Evolutionary conservation across 2,888 invertebrate species (phyloP).

Genomic region (Deroplatys truncata): DNA sequence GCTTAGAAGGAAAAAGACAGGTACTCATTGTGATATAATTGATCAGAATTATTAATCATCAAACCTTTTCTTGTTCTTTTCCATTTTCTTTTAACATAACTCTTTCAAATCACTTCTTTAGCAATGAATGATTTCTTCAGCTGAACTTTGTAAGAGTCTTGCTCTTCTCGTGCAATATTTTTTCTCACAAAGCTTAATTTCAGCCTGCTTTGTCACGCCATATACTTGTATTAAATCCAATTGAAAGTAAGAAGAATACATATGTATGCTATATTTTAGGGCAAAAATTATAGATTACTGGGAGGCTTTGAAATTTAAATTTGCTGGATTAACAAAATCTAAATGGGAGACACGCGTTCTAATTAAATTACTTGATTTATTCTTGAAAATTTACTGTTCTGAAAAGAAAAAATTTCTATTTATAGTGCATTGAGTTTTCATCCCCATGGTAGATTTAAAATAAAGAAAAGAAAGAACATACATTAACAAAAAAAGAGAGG

Average conservation of each 20-base stretch:
- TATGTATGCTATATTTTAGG: no score
- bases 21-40: slow-evolving; percentile 20
- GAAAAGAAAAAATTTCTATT: no score
- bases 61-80: slow-evolving; percentile 3
- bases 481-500: not conserved
- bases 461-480: not conserved
- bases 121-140: not conserved
- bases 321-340: no score
- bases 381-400: no score
- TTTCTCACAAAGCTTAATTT: not conserved
- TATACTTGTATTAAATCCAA: not conserved
- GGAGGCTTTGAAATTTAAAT: no score
- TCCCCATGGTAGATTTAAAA: no score
- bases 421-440: no score
- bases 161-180: not conserved
- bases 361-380: no score
- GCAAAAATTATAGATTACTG: no score
- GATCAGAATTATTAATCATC: slow-evolving; percentile 12
- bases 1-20: not conserved
- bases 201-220: not conserved
- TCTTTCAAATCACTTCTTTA: not conserved
- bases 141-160: not conserved
- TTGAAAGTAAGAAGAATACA: not conserved
- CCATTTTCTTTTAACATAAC: not conserved
- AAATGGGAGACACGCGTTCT: no score